Evolutionary conservation across 1,140 invertebrate genomes (phyloP).

Genomic region (Brachionus plicatilis): DNA sequence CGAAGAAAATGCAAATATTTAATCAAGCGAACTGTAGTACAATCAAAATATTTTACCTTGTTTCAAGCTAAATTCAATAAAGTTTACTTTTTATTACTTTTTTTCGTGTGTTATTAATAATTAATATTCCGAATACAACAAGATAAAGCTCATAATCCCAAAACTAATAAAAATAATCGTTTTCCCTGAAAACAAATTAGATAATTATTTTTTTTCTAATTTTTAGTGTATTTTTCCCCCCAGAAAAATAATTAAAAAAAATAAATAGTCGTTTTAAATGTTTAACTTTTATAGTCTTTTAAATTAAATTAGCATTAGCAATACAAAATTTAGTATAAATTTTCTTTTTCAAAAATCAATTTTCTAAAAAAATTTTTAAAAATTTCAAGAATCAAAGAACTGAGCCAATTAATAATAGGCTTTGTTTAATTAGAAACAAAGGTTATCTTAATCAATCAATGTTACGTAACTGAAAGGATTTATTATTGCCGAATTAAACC

Average conservation of each 20-base stretch:
- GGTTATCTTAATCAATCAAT: neutral
- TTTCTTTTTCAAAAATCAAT: neutral
- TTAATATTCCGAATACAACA: constrained; percentile 17
- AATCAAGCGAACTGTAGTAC: neutral
- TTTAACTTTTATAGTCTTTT: neutral
- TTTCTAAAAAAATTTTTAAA: no score
- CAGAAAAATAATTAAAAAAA: neutral
- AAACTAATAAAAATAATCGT: constrained; percentile 4
- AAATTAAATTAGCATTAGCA: neutral
- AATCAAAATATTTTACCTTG: neutral
- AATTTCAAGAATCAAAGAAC: neutral
- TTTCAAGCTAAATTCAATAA: neutral
- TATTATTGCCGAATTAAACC: neutral
- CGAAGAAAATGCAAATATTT: constrained; percentile 6
- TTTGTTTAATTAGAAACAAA: neutral
- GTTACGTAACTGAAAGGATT: neutral
- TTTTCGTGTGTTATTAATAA: constrained; percentile 12
- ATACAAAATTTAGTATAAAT: neutral
- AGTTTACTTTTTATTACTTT: neutral
- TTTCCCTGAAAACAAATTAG: neutral
- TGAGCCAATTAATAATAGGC: neutral
- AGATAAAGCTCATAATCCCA: neutral
- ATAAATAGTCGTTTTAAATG: neutral
- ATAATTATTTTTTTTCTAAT: neutral
- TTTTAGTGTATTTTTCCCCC: neutral